Percentiles rank a stretch among this genome's conserved stretches.
phyloP scores from a whole-genome alignment of 2,888 invertebrate genomes.

The Amiota mariae region DNA sequence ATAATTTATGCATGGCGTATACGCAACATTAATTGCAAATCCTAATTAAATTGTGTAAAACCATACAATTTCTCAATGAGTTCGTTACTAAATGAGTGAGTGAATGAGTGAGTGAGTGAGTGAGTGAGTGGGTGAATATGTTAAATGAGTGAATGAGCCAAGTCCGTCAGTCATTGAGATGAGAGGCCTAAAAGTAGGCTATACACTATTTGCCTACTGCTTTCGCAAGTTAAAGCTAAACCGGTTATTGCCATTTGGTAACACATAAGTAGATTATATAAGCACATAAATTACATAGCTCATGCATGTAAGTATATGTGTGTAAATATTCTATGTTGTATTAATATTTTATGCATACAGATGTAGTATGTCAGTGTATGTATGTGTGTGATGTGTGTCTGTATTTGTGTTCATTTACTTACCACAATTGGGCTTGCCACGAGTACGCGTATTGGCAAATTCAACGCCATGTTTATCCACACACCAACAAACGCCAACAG shows the following conservation, averaged over 20 bases:
- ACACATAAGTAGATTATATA: constrained; percentile 15
- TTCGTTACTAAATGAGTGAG: too few relatives aligned
- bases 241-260: background rate
- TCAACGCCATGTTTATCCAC: constrained; percentile 94
- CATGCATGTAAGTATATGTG: constrained; percentile 12
- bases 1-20: constrained; percentile 27
- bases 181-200: too few relatives aligned
- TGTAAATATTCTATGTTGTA: background rate
- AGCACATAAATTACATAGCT: constrained; percentile 4
- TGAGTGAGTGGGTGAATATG: too few relatives aligned
- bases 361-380: background rate
- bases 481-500: constrained; percentile 93
- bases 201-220: too few relatives aligned
- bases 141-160: too few relatives aligned
- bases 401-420: constrained; percentile 70
- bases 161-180: too few relatives aligned
- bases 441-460: constrained; percentile 86
- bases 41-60: constrained; percentile 19
- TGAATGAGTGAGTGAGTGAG: too few relatives aligned
- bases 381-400: too few relatives aligned
- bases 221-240: too few relatives aligned
- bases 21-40: constrained; percentile 28
- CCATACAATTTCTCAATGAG: too few relatives aligned
- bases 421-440: constrained; percentile 87
- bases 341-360: constrained; percentile 18